phyloP scores from a whole-genome alignment of 2,113 vertebrate genomes.

The Cochlearius cochlearius region DNA sequence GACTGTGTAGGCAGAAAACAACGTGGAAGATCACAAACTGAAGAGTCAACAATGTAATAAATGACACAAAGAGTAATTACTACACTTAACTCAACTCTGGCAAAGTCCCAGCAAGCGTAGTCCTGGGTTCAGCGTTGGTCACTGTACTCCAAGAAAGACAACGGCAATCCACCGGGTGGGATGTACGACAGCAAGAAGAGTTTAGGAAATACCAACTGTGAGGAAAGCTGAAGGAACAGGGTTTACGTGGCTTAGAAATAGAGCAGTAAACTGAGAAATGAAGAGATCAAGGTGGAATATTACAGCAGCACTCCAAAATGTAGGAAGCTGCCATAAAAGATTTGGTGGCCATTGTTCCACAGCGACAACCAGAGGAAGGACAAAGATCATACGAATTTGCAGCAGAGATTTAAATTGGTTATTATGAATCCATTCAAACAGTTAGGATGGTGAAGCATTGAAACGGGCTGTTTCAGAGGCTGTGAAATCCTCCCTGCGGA shows the following conservation, averaged over 20 bases:
- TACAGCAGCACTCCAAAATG: neutral
- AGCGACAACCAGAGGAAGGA: neutral
- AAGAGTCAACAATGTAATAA: neutral
- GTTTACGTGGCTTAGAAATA: neutral
- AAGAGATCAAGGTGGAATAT: neutral
- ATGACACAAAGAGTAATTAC: neutral
- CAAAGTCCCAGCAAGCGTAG: neutral
- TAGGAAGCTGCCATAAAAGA: neutral
- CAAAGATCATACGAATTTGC: neutral
- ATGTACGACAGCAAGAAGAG: neutral
- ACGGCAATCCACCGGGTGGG: rapidly evolving
- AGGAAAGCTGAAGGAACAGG: neutral
- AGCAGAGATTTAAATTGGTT: neutral
- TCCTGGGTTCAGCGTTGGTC: neutral
- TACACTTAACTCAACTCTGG: neutral
- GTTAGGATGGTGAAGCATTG: neutral
- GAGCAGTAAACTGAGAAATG: neutral
- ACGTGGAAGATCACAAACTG: neutral
- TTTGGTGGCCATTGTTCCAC: neutral
- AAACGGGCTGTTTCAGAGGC: neutral
- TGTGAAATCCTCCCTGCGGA: neutral
- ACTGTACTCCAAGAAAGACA: neutral
- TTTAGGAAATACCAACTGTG: neutral
- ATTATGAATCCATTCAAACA: neutral
- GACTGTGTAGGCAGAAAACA: neutral